Evolutionary conservation across 2,797 vertebrate genomes (phyloP).

Genomic region (Bufotes viridis): DNA sequence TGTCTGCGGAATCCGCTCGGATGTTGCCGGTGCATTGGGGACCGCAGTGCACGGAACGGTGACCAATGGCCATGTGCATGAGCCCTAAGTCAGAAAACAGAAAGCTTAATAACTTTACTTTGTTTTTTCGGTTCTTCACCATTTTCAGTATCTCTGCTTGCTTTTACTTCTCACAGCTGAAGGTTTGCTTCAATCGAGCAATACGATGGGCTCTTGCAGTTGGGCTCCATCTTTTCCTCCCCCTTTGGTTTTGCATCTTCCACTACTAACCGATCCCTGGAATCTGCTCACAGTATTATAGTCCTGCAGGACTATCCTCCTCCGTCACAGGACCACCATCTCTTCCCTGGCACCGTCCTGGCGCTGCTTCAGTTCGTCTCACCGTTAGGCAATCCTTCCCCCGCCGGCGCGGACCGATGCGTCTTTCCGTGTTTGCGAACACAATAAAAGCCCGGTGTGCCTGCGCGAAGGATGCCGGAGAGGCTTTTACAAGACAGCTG

Average conservation of each 20-base stretch:
- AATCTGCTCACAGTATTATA: too few species aligned
- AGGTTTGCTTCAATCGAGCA: too few species aligned
- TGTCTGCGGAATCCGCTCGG: too few species aligned
- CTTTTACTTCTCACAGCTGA: not conserved
- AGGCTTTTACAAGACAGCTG: conserved; percentile 69
- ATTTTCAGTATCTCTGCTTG: too few species aligned
- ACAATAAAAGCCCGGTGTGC: conserved; percentile 25
- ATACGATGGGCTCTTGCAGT: too few species aligned
- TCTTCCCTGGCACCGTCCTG: conserved; percentile 19
- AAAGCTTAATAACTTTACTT: too few species aligned
- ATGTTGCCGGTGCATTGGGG: too few species aligned
- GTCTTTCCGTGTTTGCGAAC: conserved; percentile 35
- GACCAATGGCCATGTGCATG: too few species aligned
- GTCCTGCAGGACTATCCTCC: not conserved
- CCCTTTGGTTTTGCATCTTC: too few species aligned
- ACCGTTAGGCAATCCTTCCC: conserved; percentile 26
- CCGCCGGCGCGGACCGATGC: conserved; percentile 1
- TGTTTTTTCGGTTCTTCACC: not conserved
- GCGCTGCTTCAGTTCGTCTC: conserved; percentile 1
- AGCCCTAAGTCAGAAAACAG: too few species aligned
- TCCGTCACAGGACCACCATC: not conserved
- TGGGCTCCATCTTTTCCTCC: too few species aligned
- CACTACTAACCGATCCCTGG: not conserved
- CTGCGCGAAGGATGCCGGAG: conserved; percentile 67
- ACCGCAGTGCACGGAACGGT: too few species aligned